Evolutionary conservation across 2,113 vertebrate genomes (phyloP).

Genomic region (Saiga tatarica): DNA sequence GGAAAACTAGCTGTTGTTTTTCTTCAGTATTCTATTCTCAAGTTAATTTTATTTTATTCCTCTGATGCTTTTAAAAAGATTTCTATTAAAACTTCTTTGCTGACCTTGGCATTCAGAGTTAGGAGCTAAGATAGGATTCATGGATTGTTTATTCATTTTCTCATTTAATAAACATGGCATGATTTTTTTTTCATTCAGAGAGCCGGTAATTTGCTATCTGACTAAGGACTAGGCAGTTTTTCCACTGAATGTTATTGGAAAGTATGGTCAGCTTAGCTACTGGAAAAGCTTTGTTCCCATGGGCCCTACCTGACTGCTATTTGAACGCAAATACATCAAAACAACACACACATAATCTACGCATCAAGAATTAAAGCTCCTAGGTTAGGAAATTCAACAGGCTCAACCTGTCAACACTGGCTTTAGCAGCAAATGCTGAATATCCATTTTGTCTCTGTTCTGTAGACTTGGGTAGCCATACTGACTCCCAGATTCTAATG

Average conservation of each 20-base stretch:
- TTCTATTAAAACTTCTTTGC: neutral
- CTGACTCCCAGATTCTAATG: neutral
- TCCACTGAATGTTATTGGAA: neutral
- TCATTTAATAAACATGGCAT: neutral
- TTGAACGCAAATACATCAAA: neutral
- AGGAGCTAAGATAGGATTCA: neutral
- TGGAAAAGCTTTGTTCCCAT: neutral
- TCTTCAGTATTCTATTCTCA: neutral
- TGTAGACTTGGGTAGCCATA: neutral
- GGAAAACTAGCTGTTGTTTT: neutral
- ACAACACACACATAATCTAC: neutral
- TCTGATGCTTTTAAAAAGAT: neutral
- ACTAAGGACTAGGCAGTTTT: neutral
- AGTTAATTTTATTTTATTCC: neutral
- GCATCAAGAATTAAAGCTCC: neutral
- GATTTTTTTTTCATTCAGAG: neutral
- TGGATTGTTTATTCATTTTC: neutral
- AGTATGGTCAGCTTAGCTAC: neutral
- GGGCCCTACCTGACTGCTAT: neutral
- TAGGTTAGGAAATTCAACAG: neutral
- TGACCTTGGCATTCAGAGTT: neutral
- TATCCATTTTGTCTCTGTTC: neutral
- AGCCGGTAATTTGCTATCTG: neutral
- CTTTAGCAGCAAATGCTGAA: neutral
- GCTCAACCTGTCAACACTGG: neutral